phyloP scores from a whole-genome alignment of 2,888 invertebrate genomes.

The Drosophila sordidapex region DNA sequence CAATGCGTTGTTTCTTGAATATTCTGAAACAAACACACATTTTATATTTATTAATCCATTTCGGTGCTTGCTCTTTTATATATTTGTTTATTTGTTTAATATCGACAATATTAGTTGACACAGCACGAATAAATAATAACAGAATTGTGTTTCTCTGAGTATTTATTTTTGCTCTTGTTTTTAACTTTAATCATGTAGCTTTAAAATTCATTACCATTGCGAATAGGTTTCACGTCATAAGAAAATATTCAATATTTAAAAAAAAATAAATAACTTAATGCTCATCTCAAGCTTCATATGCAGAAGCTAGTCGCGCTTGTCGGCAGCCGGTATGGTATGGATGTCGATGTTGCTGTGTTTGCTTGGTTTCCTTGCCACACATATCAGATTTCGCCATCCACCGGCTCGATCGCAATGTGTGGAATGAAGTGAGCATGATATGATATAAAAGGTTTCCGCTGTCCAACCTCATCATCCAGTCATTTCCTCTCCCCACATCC shows the following conservation, averaged over 20 bases:
- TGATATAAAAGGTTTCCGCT: slow-evolving; percentile 39
- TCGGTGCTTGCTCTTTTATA: not conserved
- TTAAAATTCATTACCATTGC: too few species aligned
- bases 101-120: not conserved
- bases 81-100: not conserved
- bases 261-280: not conserved
- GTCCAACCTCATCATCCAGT: slow-evolving; percentile 4
- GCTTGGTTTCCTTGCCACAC: slow-evolving; percentile 35
- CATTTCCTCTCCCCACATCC: not conserved
- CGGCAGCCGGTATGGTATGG: not conserved
- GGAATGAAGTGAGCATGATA: slow-evolving; percentile 56
- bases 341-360: slow-evolving; percentile 8
- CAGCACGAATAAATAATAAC: not conserved
- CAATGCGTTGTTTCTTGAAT: not conserved
- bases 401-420: slow-evolving; percentile 67
- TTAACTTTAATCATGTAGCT: not conserved
- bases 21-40: not conserved
- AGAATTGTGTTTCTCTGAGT: not conserved
- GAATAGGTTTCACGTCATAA: not conserved
- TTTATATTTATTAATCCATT: too few species aligned
- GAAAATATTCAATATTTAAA: not conserved
- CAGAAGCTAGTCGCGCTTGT: slow-evolving; percentile 1
- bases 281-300: slow-evolving; percentile 1
- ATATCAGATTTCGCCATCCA: slow-evolving; percentile 66
- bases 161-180: not conserved